phyloP scores from a whole-genome alignment of 37 sponge, comb jelly and placozoan species.

The Dysidea cf. avara region DNA sequence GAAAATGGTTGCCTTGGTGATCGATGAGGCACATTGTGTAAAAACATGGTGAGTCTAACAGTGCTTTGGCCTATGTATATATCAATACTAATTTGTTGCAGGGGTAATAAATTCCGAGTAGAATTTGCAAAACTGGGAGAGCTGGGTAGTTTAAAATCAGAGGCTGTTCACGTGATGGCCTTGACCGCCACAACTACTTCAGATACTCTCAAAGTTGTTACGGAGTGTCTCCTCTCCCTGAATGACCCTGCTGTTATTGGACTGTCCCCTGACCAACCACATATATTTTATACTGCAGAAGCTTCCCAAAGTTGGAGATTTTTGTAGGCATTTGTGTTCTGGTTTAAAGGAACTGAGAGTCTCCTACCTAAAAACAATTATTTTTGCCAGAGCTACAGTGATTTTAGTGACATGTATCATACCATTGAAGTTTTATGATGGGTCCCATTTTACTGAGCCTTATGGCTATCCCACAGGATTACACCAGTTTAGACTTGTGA shows the following conservation, averaged over 20 bases:
- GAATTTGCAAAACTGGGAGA: slow-evolving; percentile 31
- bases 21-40: too few species aligned
- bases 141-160: slow-evolving; percentile 29
- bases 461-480: too few species aligned
- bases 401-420: slow-evolving; percentile 15
- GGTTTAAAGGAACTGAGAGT: too few species aligned
- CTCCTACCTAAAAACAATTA: slow-evolving; percentile 15
- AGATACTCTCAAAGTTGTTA: not conserved
- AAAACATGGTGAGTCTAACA: too few species aligned
- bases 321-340: too few species aligned
- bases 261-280: slow-evolving; percentile 6
- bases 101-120: slow-evolving; percentile 20
- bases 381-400: slow-evolving; percentile 23
- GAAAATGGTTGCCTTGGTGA: too few species aligned
- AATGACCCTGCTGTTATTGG: not conserved
- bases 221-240: slow-evolving; percentile 12
- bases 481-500: too few species aligned
- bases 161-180: slow-evolving; percentile 28
- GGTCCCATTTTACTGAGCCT: too few species aligned
- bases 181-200: slow-evolving; percentile 37
- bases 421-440: not conserved
- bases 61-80: too few species aligned
- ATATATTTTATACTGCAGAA: slow-evolving; percentile 13
- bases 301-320: too few species aligned
- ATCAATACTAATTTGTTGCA: too few species aligned